Evolutionary conservation across 2,797 vertebrate species (phyloP).

Genomic region (Rhadinocentrus ornatus): DNA sequence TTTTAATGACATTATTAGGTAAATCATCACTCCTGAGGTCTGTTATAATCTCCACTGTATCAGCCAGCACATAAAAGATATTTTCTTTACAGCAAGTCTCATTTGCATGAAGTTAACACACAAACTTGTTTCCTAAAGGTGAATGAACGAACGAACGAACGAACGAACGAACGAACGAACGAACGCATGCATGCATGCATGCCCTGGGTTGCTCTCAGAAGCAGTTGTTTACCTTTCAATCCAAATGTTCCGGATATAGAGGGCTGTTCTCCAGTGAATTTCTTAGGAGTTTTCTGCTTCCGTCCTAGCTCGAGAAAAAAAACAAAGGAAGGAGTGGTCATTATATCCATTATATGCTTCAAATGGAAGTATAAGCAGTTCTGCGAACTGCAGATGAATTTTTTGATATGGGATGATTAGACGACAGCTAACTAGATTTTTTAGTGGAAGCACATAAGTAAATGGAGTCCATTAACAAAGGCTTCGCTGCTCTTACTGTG

Average conservation of each 20-base stretch:
- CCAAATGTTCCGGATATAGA: slow-evolving; percentile 98
- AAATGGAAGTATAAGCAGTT: not conserved
- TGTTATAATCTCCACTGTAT: slow-evolving; percentile 34
- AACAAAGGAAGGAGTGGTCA: slow-evolving; percentile 82
- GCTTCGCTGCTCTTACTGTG: slow-evolving; percentile 90
- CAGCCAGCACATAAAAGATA: slow-evolving; percentile 1
- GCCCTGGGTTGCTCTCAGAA: not conserved
- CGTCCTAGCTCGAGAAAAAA: slow-evolving; percentile 93
- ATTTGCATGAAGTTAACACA: too few species aligned
- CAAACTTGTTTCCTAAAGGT: too few species aligned
- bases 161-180: not conserved
- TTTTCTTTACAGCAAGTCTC: slow-evolving; percentile 9
- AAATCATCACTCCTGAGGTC: slow-evolving; percentile 36
- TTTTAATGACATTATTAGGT: slow-evolving; percentile 18
- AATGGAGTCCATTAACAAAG: not conserved
- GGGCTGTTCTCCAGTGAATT: slow-evolving; percentile 97
- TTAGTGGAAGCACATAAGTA: not conserved
- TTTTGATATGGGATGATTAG: not conserved
- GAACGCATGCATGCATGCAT: too few species aligned
- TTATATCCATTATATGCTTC: slow-evolving; percentile 63
- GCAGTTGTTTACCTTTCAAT: slow-evolving; percentile 88
- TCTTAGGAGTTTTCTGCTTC: slow-evolving; percentile 99
- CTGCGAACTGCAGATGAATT: not conserved
- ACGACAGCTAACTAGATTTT: not conserved
- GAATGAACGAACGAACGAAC: not conserved